phyloP scores from a whole-genome alignment of 2,113 vertebrate species.

The Callaeas wilsoni region DNA sequence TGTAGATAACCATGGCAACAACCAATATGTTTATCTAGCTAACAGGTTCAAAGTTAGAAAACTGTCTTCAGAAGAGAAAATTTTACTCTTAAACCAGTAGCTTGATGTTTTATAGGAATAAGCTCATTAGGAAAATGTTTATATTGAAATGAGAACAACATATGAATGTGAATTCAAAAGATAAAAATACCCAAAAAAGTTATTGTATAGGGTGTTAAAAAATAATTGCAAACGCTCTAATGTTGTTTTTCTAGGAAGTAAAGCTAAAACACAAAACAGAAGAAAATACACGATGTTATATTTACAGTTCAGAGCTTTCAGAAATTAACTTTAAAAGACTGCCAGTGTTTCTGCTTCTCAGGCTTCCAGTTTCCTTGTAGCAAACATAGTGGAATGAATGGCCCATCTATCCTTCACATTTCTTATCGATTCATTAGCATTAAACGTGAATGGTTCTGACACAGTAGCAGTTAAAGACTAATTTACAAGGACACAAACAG shows the following conservation, averaged over 20 bases:
- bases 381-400: not conserved
- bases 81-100: not conserved
- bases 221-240: not conserved
- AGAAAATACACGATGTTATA: not conserved
- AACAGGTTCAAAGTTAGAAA: constrained; percentile 38
- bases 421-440: not conserved
- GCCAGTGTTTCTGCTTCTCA: not conserved
- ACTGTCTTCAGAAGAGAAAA: not conserved
- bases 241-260: not conserved
- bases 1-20: constrained; percentile 23
- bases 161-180: not conserved
- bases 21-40: not conserved
- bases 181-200: not conserved
- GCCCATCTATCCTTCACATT: not conserved
- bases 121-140: not conserved
- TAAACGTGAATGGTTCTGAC: not conserved
- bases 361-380: not conserved
- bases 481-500: not conserved
- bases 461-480: not conserved
- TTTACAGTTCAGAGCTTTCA: not conserved
- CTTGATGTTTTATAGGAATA: not conserved
- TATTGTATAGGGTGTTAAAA: not conserved
- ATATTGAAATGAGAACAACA: not conserved
- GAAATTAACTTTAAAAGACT: not conserved
- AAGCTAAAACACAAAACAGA: not conserved